Conservation (phyloP, 2,113 vertebrate species). For the Epinephelus cyanopodus region DNA sequence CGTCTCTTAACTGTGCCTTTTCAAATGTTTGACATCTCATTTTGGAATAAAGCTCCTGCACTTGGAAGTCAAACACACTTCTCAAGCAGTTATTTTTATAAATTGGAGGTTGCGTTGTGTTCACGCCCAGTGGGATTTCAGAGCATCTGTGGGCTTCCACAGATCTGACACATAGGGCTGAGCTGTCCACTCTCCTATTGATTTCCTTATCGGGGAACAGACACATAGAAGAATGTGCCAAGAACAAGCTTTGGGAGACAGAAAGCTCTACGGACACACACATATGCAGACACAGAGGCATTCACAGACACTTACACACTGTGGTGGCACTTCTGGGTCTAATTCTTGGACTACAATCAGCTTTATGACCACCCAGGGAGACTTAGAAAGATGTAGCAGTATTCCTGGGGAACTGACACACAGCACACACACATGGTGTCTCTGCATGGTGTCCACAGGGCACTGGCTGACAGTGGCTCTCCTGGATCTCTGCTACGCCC, state of each 20-base stretch:
- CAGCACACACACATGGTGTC: slow-evolving; percentile 41
- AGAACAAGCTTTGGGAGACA: slow-evolving; percentile 49
- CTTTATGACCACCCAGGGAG: slow-evolving; percentile 61
- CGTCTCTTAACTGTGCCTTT: not conserved
- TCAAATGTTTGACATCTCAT: slow-evolving; percentile 26
- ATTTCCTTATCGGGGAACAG: slow-evolving; percentile 70
- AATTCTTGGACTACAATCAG: slow-evolving; percentile 67
- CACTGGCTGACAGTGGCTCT: slow-evolving; percentile 63
- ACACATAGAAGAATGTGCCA: slow-evolving; percentile 54
- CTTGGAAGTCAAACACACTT: slow-evolving; percentile 25
- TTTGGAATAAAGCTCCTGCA: slow-evolving; percentile 17
- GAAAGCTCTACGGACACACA: slow-evolving; percentile 31
- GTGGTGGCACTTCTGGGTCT: slow-evolving; percentile 50
- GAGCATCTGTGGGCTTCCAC: slow-evolving; percentile 24
- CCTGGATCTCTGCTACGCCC: slow-evolving; percentile 67
- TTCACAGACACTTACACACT: slow-evolving; percentile 30
- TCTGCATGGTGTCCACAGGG: slow-evolving; percentile 45
- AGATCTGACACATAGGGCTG: slow-evolving; percentile 46
- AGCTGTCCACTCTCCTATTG: slow-evolving; percentile 71
- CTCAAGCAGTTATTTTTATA: slow-evolving; percentile 18
- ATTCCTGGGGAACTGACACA: slow-evolving; percentile 16
- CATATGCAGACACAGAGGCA: slow-evolving; percentile 25
- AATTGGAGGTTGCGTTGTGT: slow-evolving; percentile 45
- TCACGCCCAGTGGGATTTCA: slow-evolving; percentile 44
- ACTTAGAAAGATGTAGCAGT: slow-evolving; percentile 48